Evolutionary conservation across 2,888 invertebrate species (phyloP), one percentile per base, ranked within the genome.

Genomic region (Polyommatus icarus): DNA sequence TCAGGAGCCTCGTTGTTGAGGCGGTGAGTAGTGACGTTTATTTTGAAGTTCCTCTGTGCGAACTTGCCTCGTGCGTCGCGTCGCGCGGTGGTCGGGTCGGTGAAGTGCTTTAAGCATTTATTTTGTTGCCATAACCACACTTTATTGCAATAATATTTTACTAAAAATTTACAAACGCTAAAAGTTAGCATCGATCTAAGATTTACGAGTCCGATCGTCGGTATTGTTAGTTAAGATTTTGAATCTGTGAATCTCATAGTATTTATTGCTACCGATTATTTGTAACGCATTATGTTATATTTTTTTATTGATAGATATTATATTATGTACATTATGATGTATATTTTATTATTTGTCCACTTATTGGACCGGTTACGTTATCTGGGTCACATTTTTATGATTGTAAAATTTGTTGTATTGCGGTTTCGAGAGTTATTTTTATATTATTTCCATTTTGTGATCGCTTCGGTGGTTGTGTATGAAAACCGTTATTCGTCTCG

Each of bases 51-150:
- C 93, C 93, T 93, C 91, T 91, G 91, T 92, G 92, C 91, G 91
- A 87, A 90, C 88, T 90, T 89, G 91, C 90, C 90, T 90, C 87
- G 88, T 18, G 54, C 54, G 15, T 50, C 90, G 86, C 87, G 90
- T 89, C 90, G 87, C 89, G 91, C 90, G 87, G 87, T 89, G 90
- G 91, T 91, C 91, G 89, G 89, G 87, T 91, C 90, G 93, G 93
- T 92, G 93, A 92, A 93, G 93, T 94, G 94, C 94, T 94, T 93
- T 92, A 93, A 94, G 94, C 94, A 94, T 94, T 94, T 94, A 93
- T 94, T 94, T 93, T 92, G 94, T 94, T 94, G 94, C 94, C 94
- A 94, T 94, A 94, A 93, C 92, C 92, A 92, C 93, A 93, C 89
- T 92, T 88, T 91, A 92, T 93, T 94, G 94, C 93, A 94, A 94